phyloP scores from a whole-genome alignment of 2,888 invertebrate genomes.

The Leptopterna dolabrata region DNA sequence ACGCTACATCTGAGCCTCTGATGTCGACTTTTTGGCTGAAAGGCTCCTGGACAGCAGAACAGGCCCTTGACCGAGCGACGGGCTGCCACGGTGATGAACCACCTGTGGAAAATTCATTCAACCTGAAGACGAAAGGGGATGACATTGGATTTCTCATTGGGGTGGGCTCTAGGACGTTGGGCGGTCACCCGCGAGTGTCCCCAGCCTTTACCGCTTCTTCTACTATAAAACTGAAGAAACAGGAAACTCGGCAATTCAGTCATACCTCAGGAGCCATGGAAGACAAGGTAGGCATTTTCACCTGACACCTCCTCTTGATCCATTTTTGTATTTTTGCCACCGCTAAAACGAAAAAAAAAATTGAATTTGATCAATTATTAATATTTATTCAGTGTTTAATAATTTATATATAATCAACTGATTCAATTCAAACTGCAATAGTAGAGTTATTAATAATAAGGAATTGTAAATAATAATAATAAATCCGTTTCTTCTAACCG shows the following conservation, averaged over 20 bases:
- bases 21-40: background rate
- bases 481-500: too few relatives aligned
- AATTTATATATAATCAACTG: too few relatives aligned
- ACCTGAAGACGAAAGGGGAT: slow-evolving; percentile 3
- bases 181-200: background rate
- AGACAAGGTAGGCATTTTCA: slow-evolving; percentile 14
- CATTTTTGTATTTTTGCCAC: background rate
- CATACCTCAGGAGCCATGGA: slow-evolving; percentile 1
- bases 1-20: background rate
- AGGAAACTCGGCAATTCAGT: slow-evolving; percentile 33
- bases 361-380: too few relatives aligned
- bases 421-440: too few relatives aligned
- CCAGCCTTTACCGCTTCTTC: background rate
- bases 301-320: background rate
- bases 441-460: too few relatives aligned
- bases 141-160: slow-evolving; percentile 55
- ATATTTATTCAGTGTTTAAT: too few relatives aligned
- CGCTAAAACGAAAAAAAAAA: background rate
- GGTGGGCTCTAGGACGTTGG: slow-evolving; percentile 37
- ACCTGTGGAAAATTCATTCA: background rate
- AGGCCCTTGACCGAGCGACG: slow-evolving; percentile 32
- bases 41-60: background rate
- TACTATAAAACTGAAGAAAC: slow-evolving; percentile 43
- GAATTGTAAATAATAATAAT: too few relatives aligned
- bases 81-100: slow-evolving; percentile 16